phyloP scores from a whole-genome alignment of 2,888 invertebrate genomes.

The Plutella xylostella region DNA sequence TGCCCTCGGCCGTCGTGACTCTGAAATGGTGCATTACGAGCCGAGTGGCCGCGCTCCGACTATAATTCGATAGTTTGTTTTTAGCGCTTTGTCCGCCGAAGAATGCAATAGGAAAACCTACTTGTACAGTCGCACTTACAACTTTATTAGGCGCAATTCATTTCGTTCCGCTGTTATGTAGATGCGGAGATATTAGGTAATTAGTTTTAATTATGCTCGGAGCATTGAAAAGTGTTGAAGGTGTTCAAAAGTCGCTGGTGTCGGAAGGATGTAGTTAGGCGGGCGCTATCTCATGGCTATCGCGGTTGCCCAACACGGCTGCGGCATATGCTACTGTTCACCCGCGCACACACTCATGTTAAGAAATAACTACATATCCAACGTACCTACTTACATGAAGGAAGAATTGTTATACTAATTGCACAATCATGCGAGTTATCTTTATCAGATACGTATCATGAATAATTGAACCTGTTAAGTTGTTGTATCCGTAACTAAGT shows the following conservation, averaged over 20 bases:
- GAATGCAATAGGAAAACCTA: constrained; percentile 29
- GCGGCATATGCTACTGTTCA: neutral
- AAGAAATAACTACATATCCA: too few species aligned
- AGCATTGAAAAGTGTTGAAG: constrained; percentile 9
- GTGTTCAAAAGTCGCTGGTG: constrained; percentile 43
- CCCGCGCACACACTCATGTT: neutral
- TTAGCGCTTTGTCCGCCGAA: constrained; percentile 33
- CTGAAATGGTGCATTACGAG: constrained; percentile 58
- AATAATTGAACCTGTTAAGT: too few species aligned
- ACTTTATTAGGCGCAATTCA: too few species aligned
- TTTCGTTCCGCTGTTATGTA: neutral
- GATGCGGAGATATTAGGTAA: neutral
- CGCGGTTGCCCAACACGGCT: constrained; percentile 34
- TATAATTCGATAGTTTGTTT: constrained; percentile 42
- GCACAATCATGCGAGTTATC: too few species aligned
- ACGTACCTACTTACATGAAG: too few species aligned
- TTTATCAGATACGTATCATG: too few species aligned
- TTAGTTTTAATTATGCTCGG: neutral
- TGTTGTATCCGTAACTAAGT: too few species aligned
- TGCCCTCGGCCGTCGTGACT: constrained; percentile 53
- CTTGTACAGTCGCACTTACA: too few species aligned
- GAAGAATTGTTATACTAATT: too few species aligned
- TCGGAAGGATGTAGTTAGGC: constrained; percentile 44
- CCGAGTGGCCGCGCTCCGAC: constrained; percentile 14
- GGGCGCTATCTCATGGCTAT: constrained; percentile 54